Evolutionary conservation across 1,140 invertebrate species (phyloP), one percentile per base, ranked within the genome.

Genomic region (Hycleus phaleratus): DNA sequence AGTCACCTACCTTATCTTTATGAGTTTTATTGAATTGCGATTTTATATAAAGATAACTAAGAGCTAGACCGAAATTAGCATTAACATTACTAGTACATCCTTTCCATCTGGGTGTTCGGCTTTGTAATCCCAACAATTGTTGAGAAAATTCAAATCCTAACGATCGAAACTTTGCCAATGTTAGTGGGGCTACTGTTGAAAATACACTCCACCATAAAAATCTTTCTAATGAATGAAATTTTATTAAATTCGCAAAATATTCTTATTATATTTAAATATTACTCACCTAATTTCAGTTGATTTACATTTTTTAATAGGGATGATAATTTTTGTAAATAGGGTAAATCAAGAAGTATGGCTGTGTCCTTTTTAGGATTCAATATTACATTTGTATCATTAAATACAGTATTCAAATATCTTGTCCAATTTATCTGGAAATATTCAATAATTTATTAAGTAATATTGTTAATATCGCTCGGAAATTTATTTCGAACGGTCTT

Each of bases 41-140:
- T 52, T 81, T 76, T 1, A 90, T 83, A 69, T 90, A 92, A n/a
- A 89, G 68, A 46, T 86, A 81, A 59, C 86, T 88, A 1, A 91
- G 77, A 4, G 88, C 87, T 73, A 88, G 85, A 6, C 88, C 88
- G 69, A 91, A 85, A 66, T 87, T 85, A 8, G 85, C 81, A 65
- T 88, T 89, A 6, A 87, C 86, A 62, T 85, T 85, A 48, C 78
- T 79, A 0, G 87, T 83, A 74, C 89, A 91, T 25, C 78, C 79
- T 69, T 85, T 84, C 87, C 86, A 90, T 49, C 86, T 70, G 6
- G 83, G 79, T 0, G 79, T 80, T 56, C 79, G 77, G 65, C 81
- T 79, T 59, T 81, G 82, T 40, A 84, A 68, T 0, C 82, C 83
- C 63, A 81, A 81, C 45, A 84, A 79, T 26, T 80, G 79, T 66